Base-by-base conservation (phyloP, 1,140 invertebrate genomes). In the Holcopasites calliopsidis region DNA sequence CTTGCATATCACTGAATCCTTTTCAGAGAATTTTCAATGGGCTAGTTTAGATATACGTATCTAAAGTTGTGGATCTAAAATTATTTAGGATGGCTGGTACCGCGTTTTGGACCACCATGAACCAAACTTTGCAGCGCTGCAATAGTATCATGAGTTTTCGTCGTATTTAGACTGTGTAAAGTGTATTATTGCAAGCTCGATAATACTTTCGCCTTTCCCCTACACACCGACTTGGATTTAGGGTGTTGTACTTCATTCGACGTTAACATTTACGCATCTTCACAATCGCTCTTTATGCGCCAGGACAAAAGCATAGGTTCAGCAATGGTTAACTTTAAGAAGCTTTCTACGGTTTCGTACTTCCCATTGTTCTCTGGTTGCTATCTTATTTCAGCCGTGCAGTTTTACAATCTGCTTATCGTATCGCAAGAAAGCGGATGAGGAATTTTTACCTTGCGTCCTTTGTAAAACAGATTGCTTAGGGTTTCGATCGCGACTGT, bases 191-290 rank as follows among this genome's bases (percentile, higher is more conserved):
- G 16, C 31, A 5, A 0, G 16, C 2, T 38, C 11, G 64, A 18
- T 52, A 28, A 66, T 66, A 38, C 33, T 66, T 66, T 52, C 26
- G 47, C 28, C 11, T 26, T 10, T 49, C 33, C 0, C 8, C 13
- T 8, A 1, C 16, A 3, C 49, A 50, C 47, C 21, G 2, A 16
- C 21, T n/a, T n/a, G 21, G 21, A 21, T 26, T 50, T 60, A 16
- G 62, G 7, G 10, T 23, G 35, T 66, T 13, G 47, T 6, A 23
- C 0, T 38, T 35, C 21, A 52, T 52, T 52, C 26, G 42, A 28
- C 26, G 60, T 47, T 66, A 66, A 66, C 64, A 28, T 66, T 66
- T 66, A 66, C 47, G 49, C 64, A 26, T 26, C 64, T 18, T 13
- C 10, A 66, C 64, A 66, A 66, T 66, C 64, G 33, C 35, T 23